Conservation (phyloP, 2,888 invertebrate species). For the Neria commutata region DNA sequence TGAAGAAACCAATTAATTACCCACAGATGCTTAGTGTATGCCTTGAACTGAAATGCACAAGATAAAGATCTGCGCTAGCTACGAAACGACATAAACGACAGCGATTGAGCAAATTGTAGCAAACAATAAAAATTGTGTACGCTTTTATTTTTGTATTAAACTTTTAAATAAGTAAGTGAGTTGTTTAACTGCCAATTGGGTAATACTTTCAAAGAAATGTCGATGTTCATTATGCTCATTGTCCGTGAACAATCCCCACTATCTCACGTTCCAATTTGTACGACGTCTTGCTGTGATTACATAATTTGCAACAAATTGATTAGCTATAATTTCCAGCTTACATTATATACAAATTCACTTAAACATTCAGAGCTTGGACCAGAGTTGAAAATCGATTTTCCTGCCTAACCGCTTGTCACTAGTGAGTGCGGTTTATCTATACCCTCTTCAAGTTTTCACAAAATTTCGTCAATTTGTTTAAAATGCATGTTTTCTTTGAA, state of each 20-base stretch:
- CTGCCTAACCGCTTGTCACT: too few species aligned
- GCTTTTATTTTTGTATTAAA: neutral
- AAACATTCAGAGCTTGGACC: too few species aligned
- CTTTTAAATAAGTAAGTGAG: neutral
- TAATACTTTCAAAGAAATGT: neutral
- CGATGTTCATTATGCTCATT: neutral
- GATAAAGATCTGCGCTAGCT: too few species aligned
- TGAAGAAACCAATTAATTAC: too few species aligned
- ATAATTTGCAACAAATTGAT: neutral
- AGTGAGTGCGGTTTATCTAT: slow-evolving; percentile 29
- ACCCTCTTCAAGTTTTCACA: slow-evolving; percentile 37
- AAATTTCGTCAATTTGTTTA: slow-evolving; percentile 7
- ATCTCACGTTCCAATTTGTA: slow-evolving; percentile 20
- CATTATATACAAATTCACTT: neutral
- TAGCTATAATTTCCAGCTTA: neutral
- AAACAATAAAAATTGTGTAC: neutral
- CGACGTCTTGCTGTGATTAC: neutral
- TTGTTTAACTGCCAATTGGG: neutral
- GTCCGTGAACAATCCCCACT: neutral
- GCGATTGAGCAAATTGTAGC: too few species aligned
- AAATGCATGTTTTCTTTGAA: slow-evolving; percentile 10
- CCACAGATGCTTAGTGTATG: too few species aligned
- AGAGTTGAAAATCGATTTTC: too few species aligned
- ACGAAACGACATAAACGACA: too few species aligned
- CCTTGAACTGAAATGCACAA: too few species aligned